A percentile compares a stretch with the other conserved stretches of the same genome.
These are phyloP conservation scores for Nothobranchius kuhntae DNA, from an alignment of 2,113 vertebrate genomes.

Conservation along the genomic window DNA sequence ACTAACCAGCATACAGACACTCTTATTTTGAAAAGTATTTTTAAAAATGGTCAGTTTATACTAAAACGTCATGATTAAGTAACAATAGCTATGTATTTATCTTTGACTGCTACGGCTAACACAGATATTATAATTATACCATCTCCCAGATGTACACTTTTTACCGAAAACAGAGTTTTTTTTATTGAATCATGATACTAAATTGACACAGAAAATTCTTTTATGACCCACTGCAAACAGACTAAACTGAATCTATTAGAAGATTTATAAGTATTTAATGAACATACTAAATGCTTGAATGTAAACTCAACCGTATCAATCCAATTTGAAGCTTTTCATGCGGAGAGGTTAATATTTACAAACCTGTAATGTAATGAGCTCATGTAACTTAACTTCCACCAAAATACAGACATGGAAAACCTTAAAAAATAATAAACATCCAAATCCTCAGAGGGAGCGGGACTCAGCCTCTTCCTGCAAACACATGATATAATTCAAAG, in stretches of 20 bases:
- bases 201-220: too few species aligned
- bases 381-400: slow-evolving; percentile 32
- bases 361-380: slow-evolving; percentile 38
- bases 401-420: slow-evolving; percentile 45
- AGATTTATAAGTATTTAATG: too few species aligned
- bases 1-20: too few species aligned
- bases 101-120: background rate
- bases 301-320: too few species aligned
- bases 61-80: background rate
- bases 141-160: too few species aligned
- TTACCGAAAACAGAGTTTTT: background rate
- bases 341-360: slow-evolving; percentile 22
- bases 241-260: too few species aligned
- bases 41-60: too few species aligned
- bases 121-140: background rate
- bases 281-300: too few species aligned
- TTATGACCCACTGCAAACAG: too few species aligned
- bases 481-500: slow-evolving; percentile 68
- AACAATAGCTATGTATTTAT: background rate
- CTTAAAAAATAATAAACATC: slow-evolving; percentile 51
- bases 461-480: slow-evolving; percentile 37
- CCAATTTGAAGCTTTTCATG: background rate
- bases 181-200: background rate
- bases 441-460: slow-evolving; percentile 42
- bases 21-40: too few species aligned